Conservation (phyloP, 2,113 vertebrate species). For the Cepphus grylle region DNA sequence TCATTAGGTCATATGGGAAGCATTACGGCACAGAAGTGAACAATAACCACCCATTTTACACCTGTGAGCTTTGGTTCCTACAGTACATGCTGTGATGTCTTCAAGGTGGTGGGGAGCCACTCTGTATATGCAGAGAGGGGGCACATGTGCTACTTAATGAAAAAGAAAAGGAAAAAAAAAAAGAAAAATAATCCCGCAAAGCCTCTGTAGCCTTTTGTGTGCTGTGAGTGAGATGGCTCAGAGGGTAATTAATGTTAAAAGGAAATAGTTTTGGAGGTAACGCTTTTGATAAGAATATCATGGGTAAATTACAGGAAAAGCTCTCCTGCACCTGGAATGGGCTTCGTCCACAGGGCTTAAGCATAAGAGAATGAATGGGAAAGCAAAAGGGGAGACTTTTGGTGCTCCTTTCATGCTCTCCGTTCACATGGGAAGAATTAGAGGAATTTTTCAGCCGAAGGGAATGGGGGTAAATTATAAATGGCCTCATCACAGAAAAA, state of each 20-base stretch:
- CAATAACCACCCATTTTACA: not conserved
- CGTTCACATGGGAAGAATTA: constrained; percentile 35
- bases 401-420: not conserved
- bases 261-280: constrained; percentile 38
- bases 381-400: not conserved
- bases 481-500: not conserved
- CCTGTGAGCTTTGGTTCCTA: constrained; percentile 7
- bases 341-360: not conserved
- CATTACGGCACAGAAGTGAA: not conserved
- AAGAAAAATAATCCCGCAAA: not conserved
- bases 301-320: constrained; percentile 41
- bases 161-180: not conserved
- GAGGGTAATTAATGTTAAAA: constrained; percentile 33
- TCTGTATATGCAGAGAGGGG: not conserved
- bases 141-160: not conserved
- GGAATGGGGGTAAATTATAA: not conserved
- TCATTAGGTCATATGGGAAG: not conserved
- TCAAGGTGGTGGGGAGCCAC: constrained; percentile 2
- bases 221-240: not conserved
- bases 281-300: constrained; percentile 24
- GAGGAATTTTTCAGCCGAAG: constrained; percentile 17
- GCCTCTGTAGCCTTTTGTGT: not conserved
- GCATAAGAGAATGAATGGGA: not conserved
- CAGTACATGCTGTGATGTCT: not conserved
- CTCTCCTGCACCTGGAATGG: not conserved